These are phyloP conservation scores for Acanthornis magna DNA, from an alignment of 2,797 vertebrate genomes.

Conservation along the genomic window DNA sequence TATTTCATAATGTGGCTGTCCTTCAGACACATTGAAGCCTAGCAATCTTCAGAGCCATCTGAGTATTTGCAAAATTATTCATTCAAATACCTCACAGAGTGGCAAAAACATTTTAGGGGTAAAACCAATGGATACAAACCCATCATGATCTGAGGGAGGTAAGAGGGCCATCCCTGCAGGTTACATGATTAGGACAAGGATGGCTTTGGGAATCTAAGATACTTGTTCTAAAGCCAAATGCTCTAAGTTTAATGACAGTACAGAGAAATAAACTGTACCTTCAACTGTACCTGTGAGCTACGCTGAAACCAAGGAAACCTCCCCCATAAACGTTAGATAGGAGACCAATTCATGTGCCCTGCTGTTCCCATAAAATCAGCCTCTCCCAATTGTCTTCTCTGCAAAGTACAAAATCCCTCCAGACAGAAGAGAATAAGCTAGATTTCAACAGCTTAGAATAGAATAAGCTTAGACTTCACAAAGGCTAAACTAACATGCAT, in stretches of 20 bases:
- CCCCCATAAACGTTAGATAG: neutral
- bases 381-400: neutral
- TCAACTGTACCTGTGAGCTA: neutral
- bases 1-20: neutral
- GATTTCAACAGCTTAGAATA: neutral
- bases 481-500: neutral
- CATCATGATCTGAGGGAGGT: neutral
- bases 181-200: neutral
- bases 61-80: neutral
- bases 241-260: neutral
- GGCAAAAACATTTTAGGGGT: neutral
- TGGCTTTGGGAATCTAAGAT: neutral
- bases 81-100: neutral
- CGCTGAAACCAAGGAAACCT: constrained; percentile 11
- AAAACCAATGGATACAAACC: neutral
- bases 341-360: neutral
- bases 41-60: neutral
- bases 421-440: neutral
- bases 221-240: neutral
- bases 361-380: constrained; percentile 20
- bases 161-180: neutral
- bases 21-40: neutral
- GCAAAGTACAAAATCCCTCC: neutral
- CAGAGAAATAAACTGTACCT: neutral
- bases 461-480: neutral